A percentile compares a stretch with the other conserved stretches of the same genome.
Conservation (phyloP, 2,797 vertebrate species). For the Coccyzus lansbergi region DNA sequence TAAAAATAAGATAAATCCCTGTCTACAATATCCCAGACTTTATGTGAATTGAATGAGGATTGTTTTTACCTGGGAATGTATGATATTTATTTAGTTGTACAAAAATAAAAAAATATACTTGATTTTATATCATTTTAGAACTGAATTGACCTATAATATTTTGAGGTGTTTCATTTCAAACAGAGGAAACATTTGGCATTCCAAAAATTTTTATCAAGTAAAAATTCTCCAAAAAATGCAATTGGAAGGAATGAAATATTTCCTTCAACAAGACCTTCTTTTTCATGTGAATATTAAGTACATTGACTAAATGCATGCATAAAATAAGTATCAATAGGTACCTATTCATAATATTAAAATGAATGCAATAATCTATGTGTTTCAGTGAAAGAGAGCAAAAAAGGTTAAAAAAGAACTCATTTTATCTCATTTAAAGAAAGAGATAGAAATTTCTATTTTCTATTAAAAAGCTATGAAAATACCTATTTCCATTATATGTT, state of each 20-base stretch:
- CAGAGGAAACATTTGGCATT: not conserved
- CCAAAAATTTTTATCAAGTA: not conserved
- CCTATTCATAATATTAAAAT: not conserved
- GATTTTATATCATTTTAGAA: not conserved
- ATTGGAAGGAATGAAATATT: not conserved
- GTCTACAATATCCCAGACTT: not conserved
- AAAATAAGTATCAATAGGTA: not conserved
- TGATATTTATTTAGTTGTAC: not conserved
- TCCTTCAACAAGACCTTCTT: not conserved
- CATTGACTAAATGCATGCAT: not conserved
- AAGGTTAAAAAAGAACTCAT: not conserved
- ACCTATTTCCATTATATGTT: not conserved
- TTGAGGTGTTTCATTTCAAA: not conserved
- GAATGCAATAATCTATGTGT: not conserved
- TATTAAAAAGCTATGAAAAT: not conserved
- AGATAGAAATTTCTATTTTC: not conserved
- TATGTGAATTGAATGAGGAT: not conserved
- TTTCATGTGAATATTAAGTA: not conserved
- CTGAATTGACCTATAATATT: not conserved
- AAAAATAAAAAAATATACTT: fast-evolving
- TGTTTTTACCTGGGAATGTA: not conserved
- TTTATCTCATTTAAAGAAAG: not conserved
- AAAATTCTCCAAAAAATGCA: not conserved
- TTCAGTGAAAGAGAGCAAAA: not conserved
- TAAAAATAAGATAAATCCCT: not conserved